phyloP scores from a whole-genome alignment of 2,888 invertebrate species.

The Chromoteleia sp. region DNA sequence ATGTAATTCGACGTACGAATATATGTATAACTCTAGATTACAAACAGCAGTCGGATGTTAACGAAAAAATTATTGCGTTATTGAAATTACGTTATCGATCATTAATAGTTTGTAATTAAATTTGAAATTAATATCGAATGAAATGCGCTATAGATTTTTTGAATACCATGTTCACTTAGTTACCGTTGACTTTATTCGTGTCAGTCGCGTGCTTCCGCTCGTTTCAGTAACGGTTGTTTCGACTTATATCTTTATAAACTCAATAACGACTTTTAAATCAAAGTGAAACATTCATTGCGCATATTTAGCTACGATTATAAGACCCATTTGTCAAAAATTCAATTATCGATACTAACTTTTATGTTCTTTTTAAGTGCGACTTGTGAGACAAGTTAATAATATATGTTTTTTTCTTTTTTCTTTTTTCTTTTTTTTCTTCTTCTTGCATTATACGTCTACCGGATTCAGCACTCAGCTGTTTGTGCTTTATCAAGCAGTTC shows the following conservation, averaged over 20 bases:
- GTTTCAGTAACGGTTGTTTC: conserved; percentile 70
- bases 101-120: conserved; percentile 51
- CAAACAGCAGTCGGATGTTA: background rate
- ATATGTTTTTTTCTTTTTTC: background rate
- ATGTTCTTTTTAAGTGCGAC: conserved; percentile 18
- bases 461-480: background rate
- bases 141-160: conserved; percentile 57
- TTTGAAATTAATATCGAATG: conserved; percentile 58
- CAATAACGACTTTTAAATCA: conserved; percentile 67
- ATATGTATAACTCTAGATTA: background rate
- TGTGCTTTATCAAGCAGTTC: conserved; percentile 8
- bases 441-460: conserved; percentile 3
- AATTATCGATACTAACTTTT: conserved; percentile 39
- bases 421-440: conserved; percentile 21
- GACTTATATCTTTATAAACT: conserved; percentile 68
- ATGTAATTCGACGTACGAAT: no score
- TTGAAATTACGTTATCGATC: conserved; percentile 11
- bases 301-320: conserved; percentile 47
- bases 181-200: conserved; percentile 71
- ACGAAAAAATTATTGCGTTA: background rate
- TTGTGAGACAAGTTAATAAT: conserved; percentile 43
- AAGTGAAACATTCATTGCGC: conserved; percentile 55
- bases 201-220: conserved; percentile 71
- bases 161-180: conserved; percentile 61
- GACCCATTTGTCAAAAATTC: conserved; percentile 60